Evolutionary conservation across 2,888 invertebrate species (phyloP).

Genomic region (Platycheirus albimanus): DNA sequence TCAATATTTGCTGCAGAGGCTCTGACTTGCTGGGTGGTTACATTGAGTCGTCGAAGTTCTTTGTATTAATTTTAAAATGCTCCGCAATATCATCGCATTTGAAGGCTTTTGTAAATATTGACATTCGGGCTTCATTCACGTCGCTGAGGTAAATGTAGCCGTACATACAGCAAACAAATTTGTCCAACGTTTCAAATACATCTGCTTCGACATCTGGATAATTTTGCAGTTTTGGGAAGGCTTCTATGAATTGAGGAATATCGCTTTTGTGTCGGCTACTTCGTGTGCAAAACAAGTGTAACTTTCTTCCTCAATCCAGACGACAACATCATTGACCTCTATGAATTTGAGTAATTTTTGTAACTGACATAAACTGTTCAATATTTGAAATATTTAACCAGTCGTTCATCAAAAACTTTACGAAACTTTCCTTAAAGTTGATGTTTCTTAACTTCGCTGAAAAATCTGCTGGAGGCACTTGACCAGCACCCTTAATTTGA

Average conservation of each 20-base stretch:
- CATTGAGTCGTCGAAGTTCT: not conserved
- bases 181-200: not conserved
- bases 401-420: too few relatives aligned
- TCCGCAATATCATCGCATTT: not conserved
- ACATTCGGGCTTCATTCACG: not conserved
- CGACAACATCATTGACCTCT: too few relatives aligned
- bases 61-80: not conserved
- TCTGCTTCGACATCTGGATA: slow-evolving; percentile 2
- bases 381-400: too few relatives aligned
- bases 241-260: not conserved
- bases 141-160: not conserved
- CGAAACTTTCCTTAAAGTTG: too few relatives aligned
- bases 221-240: not conserved
- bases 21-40: not conserved
- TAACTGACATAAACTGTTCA: too few relatives aligned
- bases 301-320: too few relatives aligned
- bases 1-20: not conserved
- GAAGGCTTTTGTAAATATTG: not conserved
- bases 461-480: too few relatives aligned
- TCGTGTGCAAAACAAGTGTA: too few relatives aligned
- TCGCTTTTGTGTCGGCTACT: too few relatives aligned
- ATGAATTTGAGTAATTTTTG: too few relatives aligned
- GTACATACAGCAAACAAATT: not conserved
- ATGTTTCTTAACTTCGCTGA: too few relatives aligned
- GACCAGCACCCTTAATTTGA: too few relatives aligned